Percentiles rank a stretch among this genome's conserved stretches.
phyloP scores from a whole-genome alignment of 2,888 invertebrate species.

The Cistogaster globosa region DNA sequence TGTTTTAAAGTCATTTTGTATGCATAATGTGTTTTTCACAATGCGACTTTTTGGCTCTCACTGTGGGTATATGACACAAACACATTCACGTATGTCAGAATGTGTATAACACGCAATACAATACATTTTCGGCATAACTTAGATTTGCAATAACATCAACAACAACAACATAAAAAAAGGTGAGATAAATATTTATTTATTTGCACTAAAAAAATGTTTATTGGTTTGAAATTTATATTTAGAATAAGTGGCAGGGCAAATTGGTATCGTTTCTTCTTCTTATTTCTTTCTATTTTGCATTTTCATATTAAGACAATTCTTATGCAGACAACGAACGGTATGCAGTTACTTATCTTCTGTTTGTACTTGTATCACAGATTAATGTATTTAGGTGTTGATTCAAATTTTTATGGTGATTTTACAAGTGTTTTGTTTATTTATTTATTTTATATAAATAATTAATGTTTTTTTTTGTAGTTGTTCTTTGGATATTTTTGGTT shows the following conservation, averaged over 20 bases:
- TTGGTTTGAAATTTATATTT: constrained; percentile 65
- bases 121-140: constrained; percentile 59
- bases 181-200: constrained; percentile 60
- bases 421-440: constrained; percentile 49
- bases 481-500: constrained; percentile 6
- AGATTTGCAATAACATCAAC: constrained; percentile 8
- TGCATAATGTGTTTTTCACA: constrained; percentile 63
- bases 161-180: constrained; percentile 28
- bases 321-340: constrained; percentile 1
- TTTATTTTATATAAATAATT: constrained; percentile 23
- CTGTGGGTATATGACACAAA: background rate
- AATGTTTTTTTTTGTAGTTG: constrained; percentile 39
- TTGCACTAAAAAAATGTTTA: constrained; percentile 37
- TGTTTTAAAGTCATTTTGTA: constrained; percentile 52
- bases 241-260: constrained; percentile 67
- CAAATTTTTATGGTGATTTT: constrained; percentile 52
- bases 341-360: background rate
- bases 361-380: constrained; percentile 27
- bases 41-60: constrained; percentile 50
- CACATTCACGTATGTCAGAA: background rate
- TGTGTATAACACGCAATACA: background rate
- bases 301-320: background rate
- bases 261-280: constrained; percentile 27
- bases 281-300: constrained; percentile 17
- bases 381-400: constrained; percentile 61